These are phyloP conservation scores for Lingula anatina DNA, from an alignment of 2,888 invertebrate species.

Conservation along the genomic window DNA sequence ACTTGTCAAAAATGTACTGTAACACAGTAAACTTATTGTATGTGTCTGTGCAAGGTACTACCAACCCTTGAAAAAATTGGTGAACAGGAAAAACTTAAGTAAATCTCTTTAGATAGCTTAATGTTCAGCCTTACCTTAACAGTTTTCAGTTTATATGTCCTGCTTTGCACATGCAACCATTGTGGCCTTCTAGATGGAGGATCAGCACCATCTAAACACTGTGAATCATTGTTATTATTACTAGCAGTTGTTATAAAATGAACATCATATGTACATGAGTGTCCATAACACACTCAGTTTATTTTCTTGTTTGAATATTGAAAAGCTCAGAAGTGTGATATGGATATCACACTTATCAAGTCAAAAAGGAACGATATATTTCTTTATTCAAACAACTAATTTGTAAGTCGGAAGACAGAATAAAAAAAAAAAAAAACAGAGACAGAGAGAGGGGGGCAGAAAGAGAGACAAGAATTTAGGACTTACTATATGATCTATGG, in stretches of 20 bases:
- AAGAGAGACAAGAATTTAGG: neutral
- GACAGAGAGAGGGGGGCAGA: neutral
- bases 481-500: constrained; percentile 24
- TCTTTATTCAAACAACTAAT: constrained; percentile 3
- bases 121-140: constrained; percentile 17
- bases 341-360: neutral
- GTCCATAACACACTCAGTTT: too few species aligned
- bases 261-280: too few species aligned
- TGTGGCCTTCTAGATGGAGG: constrained; percentile 19
- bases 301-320: too few species aligned
- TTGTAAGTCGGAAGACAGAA: constrained; percentile 11
- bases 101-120: neutral
- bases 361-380: neutral
- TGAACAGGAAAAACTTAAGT: neutral
- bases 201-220: constrained; percentile 22
- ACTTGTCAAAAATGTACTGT: too few species aligned
- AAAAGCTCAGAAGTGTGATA: too few species aligned
- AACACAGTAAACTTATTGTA: too few species aligned
- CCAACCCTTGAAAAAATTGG: too few species aligned
- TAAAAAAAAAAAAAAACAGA: neutral
- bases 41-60: too few species aligned
- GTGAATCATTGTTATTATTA: too few species aligned
- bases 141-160: constrained; percentile 15
- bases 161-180: constrained; percentile 22
- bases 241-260: too few species aligned